These are phyloP conservation scores for Psylliodes chrysocephalus DNA, from an alignment of 2,888 invertebrate species.

Conservation along the genomic window DNA sequence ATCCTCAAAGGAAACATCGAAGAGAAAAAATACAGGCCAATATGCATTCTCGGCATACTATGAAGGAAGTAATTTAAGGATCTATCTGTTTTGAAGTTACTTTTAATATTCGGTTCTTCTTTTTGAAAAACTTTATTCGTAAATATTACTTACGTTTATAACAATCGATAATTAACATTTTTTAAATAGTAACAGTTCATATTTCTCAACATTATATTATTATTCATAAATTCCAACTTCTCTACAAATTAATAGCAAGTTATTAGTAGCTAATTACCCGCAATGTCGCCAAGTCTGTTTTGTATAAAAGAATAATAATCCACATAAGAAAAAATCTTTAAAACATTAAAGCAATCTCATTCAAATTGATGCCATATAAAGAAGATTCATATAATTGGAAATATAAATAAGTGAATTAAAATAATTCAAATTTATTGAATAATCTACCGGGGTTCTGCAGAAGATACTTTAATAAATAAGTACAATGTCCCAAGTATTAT, in stretches of 20 bases:
- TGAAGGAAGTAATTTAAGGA: too few species aligned
- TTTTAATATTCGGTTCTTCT: too few species aligned
- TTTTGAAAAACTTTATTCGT: too few species aligned
- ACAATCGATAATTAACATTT: too few species aligned
- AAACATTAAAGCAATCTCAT: slow-evolving; percentile 1
- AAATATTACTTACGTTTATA: too few species aligned
- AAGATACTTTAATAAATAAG: background rate
- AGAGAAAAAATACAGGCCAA: too few species aligned
- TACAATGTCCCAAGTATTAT: too few species aligned
- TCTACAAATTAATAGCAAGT: background rate
- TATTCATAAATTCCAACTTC: background rate
- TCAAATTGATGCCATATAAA: slow-evolving; percentile 47
- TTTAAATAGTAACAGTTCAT: too few species aligned
- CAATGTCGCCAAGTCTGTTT: background rate
- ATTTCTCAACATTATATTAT: background rate
- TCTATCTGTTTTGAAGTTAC: too few species aligned
- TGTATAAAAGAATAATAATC: background rate
- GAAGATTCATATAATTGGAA: slow-evolving; percentile 56
- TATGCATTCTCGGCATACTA: too few species aligned
- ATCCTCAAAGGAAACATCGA: too few species aligned
- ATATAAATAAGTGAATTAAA: slow-evolving; percentile 58
- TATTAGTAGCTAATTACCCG: background rate
- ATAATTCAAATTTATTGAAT: slow-evolving; percentile 25
- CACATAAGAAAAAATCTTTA: too few species aligned
- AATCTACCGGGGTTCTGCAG: background rate